Base-by-base conservation (phyloP, 1,140 invertebrate genomes). In the Musca domestica region DNA sequence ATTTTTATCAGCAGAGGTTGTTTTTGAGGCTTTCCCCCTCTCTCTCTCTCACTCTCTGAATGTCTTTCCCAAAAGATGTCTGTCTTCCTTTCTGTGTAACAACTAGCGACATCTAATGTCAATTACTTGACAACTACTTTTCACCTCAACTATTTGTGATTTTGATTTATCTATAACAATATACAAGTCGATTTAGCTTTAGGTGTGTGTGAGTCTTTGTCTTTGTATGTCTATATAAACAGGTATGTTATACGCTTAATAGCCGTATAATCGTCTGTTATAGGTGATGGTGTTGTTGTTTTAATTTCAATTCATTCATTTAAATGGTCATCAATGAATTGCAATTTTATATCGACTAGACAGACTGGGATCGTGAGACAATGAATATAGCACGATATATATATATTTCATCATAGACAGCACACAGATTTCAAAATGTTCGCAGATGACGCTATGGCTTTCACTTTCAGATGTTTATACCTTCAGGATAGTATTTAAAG, bases 51-150 rank as follows among this genome's bases (percentile, higher is more conserved):
- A 30, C 34, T 41, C 34, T 5, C 4, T 41, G 6, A 5, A 41
- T 12, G 4, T 7, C 34, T 41, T 5, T 41, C n/a, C n/a, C n/a
- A n/a, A n/a, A n/a, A n/a, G n/a, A n/a, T n/a, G 34, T 41, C 12
- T 10, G 34, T 30, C 9, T 30, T 30, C 9, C 27, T 30, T 3
- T 30, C 3, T 30, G 34, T 41, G 17, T 19, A 61, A 41, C 56
- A 41, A 19, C 56, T 34, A 61, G 27, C 56, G 56, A 61, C 27
- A 61, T 61, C 56, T 61, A 41, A 61, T 61, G 56, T 61, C 56
- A 61, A 41, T 61, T 61, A 61, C 56, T 61, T 61, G 56, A 61
- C 56, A 61, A 61, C 56, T 61, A 61, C 56, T 61, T 61, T 61
- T 61, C 56, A 61, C 56, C 56, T 61, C 34, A 61, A 61, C 27